Evolutionary conservation across 2,888 invertebrate species (phyloP).

Genomic region (Cataglyphis rosenhaueri): DNA sequence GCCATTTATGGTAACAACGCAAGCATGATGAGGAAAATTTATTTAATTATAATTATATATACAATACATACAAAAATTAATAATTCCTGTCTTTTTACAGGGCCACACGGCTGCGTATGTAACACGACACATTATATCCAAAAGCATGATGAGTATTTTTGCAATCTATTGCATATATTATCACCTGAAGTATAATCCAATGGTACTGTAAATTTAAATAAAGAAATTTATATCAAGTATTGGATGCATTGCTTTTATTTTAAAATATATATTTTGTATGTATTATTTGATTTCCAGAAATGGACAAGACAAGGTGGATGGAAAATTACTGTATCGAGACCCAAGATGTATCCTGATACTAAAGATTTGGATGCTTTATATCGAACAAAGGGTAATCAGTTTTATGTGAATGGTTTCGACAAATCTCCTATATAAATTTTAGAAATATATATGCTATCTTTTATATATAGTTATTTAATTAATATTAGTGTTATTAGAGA

Average conservation of each 20-base stretch:
- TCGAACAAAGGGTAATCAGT: conserved; percentile 88
- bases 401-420: conserved; percentile 91
- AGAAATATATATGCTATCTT: conserved; percentile 10
- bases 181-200: conserved; percentile 93
- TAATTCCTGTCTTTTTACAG: conserved; percentile 84
- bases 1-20: conserved; percentile 88
- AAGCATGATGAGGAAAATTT: background rate
- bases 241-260: background rate
- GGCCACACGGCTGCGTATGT: conserved; percentile 87
- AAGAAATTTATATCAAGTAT: conserved; percentile 21
- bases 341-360: conserved; percentile 89
- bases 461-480: conserved; percentile 27
- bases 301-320: conserved; percentile 93
- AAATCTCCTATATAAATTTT: conserved; percentile 86
- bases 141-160: conserved; percentile 86
- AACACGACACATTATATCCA: conserved; percentile 89
- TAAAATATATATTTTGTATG: background rate
- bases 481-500: background rate
- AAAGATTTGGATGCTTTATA: conserved; percentile 89
- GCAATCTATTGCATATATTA: conserved; percentile 88
- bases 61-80: background rate
- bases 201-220: conserved; percentile 87
- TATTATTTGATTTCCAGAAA: conserved; percentile 86
- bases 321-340: conserved; percentile 88
- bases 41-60: background rate